These are phyloP conservation scores for Bothrops jararaca DNA, from an alignment of 2,113 vertebrate species.

Conservation along the genomic window DNA sequence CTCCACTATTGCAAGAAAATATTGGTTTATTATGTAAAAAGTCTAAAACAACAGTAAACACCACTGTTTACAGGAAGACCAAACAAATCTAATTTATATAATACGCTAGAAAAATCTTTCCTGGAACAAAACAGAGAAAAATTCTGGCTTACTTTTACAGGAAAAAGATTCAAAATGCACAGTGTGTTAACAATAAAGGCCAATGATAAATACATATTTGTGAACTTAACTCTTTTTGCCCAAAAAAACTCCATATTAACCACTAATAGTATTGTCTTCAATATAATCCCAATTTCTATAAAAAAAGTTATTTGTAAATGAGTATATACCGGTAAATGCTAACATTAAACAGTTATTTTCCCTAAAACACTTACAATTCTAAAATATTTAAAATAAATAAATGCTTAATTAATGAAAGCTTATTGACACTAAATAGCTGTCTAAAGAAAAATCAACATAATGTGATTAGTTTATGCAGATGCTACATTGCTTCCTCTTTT, in stretches of 20 bases:
- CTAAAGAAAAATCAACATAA: neutral
- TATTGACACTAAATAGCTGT: neutral
- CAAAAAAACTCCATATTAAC: neutral
- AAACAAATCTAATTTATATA: neutral
- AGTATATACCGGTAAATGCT: neutral
- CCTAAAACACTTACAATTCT: neutral
- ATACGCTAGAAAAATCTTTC: neutral
- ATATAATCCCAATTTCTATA: neutral
- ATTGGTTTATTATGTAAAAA: neutral
- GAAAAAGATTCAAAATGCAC: neutral
- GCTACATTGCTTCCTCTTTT: neutral
- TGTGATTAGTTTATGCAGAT: neutral
- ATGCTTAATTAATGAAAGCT: neutral
- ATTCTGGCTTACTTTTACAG: neutral
- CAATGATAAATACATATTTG: neutral
- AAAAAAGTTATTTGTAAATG: neutral
- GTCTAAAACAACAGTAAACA: neutral
- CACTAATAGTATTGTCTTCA: neutral
- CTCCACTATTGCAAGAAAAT: neutral
- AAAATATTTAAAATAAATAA: neutral
- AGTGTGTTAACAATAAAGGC: neutral
- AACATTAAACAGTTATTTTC: neutral
- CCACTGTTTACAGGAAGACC: neutral
- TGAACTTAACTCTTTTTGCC: neutral
- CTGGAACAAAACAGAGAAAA: neutral